phyloP scores from a whole-genome alignment of 2,888 invertebrate species.

The Gymnocheta viridis region DNA sequence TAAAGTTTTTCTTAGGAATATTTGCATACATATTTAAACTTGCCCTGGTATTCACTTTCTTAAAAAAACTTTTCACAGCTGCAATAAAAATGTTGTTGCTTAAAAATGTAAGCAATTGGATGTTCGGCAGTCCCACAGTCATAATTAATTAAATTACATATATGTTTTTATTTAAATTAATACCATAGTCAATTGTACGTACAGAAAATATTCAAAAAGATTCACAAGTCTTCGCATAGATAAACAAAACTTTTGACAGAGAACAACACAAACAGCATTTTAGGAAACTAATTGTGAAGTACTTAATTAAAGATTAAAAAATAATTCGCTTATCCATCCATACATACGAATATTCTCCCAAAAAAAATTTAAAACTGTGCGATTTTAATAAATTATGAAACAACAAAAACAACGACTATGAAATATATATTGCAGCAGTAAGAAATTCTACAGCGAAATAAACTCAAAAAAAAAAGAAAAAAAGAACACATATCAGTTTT shows the following conservation, averaged over 20 bases:
- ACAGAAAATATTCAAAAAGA: slow-evolving; percentile 4
- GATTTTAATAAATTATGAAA: slow-evolving; percentile 79
- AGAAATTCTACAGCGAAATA: slow-evolving; percentile 19
- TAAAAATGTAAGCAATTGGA: no score
- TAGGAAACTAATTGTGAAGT: slow-evolving; percentile 80
- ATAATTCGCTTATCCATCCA: neutral
- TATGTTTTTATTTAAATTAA: slow-evolving; percentile 30
- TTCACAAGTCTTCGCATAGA: neutral
- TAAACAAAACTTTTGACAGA: slow-evolving; percentile 27
- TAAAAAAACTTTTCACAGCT: no score
- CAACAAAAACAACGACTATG: slow-evolving; percentile 38
- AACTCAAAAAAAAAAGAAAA: slow-evolving; percentile 12
- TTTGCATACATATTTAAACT: no score
- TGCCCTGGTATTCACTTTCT: no score
- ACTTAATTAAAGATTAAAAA: slow-evolving; percentile 77
- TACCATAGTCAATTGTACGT: neutral
- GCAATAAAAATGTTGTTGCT: no score
- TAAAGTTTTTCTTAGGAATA: no score
- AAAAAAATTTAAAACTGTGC: slow-evolving; percentile 38
- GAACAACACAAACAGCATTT: slow-evolving; percentile 73
- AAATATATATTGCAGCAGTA: slow-evolving; percentile 38
- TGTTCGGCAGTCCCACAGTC: slow-evolving; percentile 57
- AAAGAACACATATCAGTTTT: slow-evolving; percentile 18
- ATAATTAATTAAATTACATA: slow-evolving; percentile 55
- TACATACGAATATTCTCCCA: slow-evolving; percentile 53